Evolutionary conservation across 2,888 invertebrate species (phyloP).

Genomic region (Malacosoma neustria): DNA sequence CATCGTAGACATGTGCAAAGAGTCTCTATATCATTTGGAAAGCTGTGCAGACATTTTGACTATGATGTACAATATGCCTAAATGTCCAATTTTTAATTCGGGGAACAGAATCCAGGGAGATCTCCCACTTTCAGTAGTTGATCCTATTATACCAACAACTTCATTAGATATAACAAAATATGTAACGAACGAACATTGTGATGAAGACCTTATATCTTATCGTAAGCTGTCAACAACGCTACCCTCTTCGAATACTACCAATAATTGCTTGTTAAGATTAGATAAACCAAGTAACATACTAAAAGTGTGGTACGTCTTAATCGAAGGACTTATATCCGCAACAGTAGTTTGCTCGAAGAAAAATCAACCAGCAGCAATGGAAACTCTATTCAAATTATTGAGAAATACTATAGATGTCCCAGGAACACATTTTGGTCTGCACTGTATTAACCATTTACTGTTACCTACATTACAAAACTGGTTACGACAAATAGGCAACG

Average conservation of each 20-base stretch:
- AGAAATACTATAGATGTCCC: conserved; percentile 85
- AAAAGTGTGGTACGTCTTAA: conserved; percentile 91
- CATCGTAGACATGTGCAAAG: conserved; percentile 78
- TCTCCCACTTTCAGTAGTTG: conserved; percentile 85
- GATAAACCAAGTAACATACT: conserved; percentile 89
- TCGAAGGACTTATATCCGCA: conserved; percentile 90
- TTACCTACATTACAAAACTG: conserved; percentile 95
- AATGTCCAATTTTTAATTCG: conserved; percentile 93
- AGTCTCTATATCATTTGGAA: conserved; percentile 89
- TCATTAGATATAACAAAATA: conserved; percentile 81
- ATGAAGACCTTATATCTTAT: conserved; percentile 80
- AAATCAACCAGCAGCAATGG: conserved; percentile 89
- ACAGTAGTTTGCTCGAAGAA: conserved; percentile 91
- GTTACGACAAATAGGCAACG: conserved; percentile 85
- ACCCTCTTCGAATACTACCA: conserved; percentile 60
- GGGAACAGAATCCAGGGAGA: conserved; percentile 88
- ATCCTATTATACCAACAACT: conserved; percentile 86
- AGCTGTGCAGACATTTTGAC: conserved; percentile 91
- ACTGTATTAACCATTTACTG: conserved; percentile 93
- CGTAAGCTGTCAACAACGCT: conserved; percentile 73
- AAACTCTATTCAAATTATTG: conserved; percentile 89
- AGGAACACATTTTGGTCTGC: conserved; percentile 91
- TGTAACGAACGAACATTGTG: conserved; percentile 78
- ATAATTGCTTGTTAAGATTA: conserved; percentile 77
- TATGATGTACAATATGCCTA: conserved; percentile 96